phyloP scores from a whole-genome alignment of 2,888 invertebrate genomes.

The Troglohyphantes excavatus region DNA sequence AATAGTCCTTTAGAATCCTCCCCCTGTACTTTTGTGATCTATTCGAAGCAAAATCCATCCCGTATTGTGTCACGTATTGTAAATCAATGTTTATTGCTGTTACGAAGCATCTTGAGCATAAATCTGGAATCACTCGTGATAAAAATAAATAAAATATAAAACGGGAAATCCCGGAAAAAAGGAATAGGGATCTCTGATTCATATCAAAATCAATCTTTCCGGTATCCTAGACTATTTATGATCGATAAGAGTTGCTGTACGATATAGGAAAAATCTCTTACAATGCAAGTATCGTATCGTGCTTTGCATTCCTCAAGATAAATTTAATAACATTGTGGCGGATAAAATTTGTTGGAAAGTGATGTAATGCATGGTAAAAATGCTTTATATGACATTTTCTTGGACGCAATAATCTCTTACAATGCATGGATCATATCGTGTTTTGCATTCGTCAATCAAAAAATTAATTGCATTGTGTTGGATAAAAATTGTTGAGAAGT shows the following conservation, averaged over 20 bases:
- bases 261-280: background rate
- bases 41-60: background rate
- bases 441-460: too few species aligned
- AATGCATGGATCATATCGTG: too few species aligned
- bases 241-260: constrained; percentile 24
- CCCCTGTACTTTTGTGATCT: background rate
- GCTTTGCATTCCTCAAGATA: too few species aligned
- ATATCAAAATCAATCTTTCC: constrained; percentile 43
- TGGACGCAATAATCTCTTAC: too few species aligned
- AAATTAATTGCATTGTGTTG: too few species aligned
- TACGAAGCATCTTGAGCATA: constrained; percentile 9
- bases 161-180: background rate
- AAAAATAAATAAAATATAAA: background rate
- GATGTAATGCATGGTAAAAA: too few species aligned
- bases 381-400: too few species aligned
- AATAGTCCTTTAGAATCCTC: background rate
- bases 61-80: constrained; percentile 10
- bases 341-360: too few species aligned
- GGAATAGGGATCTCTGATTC: constrained; percentile 12
- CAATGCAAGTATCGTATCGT: background rate
- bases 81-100: constrained; percentile 51
- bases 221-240: constrained; percentile 17
- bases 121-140: constrained; percentile 6
- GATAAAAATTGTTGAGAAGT: too few species aligned
- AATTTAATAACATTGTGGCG: too few species aligned